A percentile compares a stretch with the other conserved stretches of the same genome.
phyloP scores from a whole-genome alignment of 2,113 vertebrate species.

The Corydoras maculifer region DNA sequence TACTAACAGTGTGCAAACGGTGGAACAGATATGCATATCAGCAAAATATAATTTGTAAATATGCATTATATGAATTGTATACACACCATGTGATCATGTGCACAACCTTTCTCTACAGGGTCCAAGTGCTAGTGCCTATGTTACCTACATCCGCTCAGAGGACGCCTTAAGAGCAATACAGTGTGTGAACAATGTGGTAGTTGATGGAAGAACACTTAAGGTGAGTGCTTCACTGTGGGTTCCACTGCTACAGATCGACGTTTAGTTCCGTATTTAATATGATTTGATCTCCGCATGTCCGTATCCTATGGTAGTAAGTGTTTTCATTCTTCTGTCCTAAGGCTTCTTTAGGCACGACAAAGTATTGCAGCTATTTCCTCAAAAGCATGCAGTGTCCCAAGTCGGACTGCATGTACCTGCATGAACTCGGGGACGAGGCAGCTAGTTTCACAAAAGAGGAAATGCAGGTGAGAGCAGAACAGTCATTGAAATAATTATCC shows the following conservation, averaged over 20 bases:
- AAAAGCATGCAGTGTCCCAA: constrained; percentile 99
- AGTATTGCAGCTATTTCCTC: constrained; percentile 99
- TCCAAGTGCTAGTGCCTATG: constrained; percentile 97
- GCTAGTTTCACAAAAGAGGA: constrained; percentile 99
- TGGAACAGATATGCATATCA: too few relatives aligned
- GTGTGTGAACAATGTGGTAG: constrained; percentile 97
- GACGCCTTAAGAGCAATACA: constrained; percentile 98
- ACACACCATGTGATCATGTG: too few relatives aligned
- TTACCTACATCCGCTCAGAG: constrained; percentile 97
- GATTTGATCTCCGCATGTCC: too few relatives aligned
- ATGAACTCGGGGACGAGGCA: constrained; percentile 97
- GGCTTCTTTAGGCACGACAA: constrained; percentile 99
- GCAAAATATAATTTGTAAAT: too few relatives aligned
- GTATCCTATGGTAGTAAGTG: too few relatives aligned
- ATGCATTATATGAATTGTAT: too few relatives aligned
- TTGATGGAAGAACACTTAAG: constrained; percentile 98
- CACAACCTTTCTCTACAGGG: constrained; percentile 65
- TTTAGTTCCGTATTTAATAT: too few relatives aligned
- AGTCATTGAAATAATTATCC: too few relatives aligned
- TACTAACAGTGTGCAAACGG: too few relatives aligned
- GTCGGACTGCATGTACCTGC: constrained; percentile 98
- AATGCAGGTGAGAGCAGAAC: constrained; percentile 80
- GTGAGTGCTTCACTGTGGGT: constrained; percentile 53
- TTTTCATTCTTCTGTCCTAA: constrained; percentile 43
- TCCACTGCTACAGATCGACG: too few relatives aligned